These are phyloP conservation scores for Drosophila prosaltans DNA, from an alignment of 1,140 invertebrate genomes.

Conservation along the genomic window DNA sequence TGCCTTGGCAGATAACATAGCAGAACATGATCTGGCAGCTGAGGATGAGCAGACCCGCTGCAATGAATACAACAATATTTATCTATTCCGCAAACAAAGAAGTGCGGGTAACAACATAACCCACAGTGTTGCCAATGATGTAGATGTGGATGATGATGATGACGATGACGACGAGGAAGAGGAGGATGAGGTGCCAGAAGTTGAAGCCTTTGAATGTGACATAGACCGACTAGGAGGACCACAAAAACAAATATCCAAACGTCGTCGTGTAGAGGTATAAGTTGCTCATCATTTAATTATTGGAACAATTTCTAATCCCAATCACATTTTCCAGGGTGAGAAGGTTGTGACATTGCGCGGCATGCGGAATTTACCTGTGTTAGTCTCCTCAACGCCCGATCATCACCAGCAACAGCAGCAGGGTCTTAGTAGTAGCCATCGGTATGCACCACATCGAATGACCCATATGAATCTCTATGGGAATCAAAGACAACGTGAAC, in stretches of 20 bases:
- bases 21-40: slow-evolving; percentile 66
- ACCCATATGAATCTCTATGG: slow-evolving; percentile 53
- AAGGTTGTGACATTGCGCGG: background rate
- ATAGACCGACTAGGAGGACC: background rate
- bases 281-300: background rate
- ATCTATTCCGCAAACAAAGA: slow-evolving; percentile 43
- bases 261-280: slow-evolving; percentile 37
- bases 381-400: slow-evolving; percentile 13
- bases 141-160: slow-evolving; percentile 39
- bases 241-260: slow-evolving; percentile 17
- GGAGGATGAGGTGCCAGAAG: slow-evolving; percentile 32
- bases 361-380: background rate
- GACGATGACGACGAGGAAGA: slow-evolving; percentile 53
- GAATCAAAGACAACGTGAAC: slow-evolving; percentile 59
- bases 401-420: slow-evolving; percentile 9
- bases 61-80: slow-evolving; percentile 58
- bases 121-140: slow-evolving; percentile 29
- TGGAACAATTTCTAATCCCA: background rate
- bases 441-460: slow-evolving; percentile 43
- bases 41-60: slow-evolving; percentile 69
- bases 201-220: slow-evolving; percentile 5
- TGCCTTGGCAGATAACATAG: slow-evolving; percentile 68
- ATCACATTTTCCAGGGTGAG: background rate
- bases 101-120: slow-evolving; percentile 1
- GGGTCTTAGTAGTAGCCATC: slow-evolving; percentile 9